Evolutionary conservation across 2,888 invertebrate species (phyloP).

Genomic region (Chaetoderma sp.): DNA sequence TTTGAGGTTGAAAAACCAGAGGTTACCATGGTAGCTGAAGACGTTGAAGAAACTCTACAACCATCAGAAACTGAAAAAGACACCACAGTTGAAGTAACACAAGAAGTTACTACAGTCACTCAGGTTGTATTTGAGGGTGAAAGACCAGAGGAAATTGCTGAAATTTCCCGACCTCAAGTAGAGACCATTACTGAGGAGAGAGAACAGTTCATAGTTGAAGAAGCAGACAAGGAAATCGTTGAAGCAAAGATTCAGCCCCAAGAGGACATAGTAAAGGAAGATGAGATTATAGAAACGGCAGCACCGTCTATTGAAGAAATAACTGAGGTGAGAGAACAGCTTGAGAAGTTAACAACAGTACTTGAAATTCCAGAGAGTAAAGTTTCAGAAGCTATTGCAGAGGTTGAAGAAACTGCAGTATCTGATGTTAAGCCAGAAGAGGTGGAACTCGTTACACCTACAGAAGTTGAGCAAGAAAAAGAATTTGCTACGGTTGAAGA

Average conservation of each 20-base stretch:
- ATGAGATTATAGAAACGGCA: slow-evolving; percentile 3
- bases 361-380: too few species aligned
- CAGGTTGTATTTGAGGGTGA: not conserved
- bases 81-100: not conserved
- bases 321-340: not conserved
- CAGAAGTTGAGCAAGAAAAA: not conserved
- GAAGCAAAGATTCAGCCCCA: not conserved
- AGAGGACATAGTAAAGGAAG: slow-evolving; percentile 8
- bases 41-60: too few species aligned
- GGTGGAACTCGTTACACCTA: slow-evolving; percentile 2
- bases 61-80: too few species aligned
- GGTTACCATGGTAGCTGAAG: too few species aligned
- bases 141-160: not conserved
- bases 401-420: slow-evolving; percentile 4
- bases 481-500: slow-evolving; percentile 8
- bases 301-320: slow-evolving; percentile 13
- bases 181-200: not conserved
- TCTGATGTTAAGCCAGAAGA: not conserved
- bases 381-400: not conserved
- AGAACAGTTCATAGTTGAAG: not conserved
- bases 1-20: not conserved
- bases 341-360: too few species aligned
- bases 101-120: not conserved
- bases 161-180: not conserved
- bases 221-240: not conserved